Conservation (phyloP, 2,797 vertebrate species). For the Naso thynnoides region DNA sequence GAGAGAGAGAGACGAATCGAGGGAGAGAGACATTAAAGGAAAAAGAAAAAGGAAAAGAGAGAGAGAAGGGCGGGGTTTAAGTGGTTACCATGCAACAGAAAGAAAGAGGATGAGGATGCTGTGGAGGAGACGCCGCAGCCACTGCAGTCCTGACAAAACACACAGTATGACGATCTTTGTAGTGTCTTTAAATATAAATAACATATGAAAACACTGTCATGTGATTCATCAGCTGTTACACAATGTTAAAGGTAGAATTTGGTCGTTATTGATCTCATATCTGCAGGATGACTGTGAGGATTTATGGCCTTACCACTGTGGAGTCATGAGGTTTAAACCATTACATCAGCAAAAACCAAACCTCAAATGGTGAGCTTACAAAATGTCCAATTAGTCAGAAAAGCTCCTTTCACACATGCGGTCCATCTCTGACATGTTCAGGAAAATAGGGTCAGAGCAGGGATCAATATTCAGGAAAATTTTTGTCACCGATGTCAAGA, state of each 20-base stretch:
- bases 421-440: no score
- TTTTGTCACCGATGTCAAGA: no score
- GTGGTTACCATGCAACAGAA: conserved; percentile 56
- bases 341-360: no score
- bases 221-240: background rate
- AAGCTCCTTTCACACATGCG: no score
- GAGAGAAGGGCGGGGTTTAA: background rate
- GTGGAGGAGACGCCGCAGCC: conserved; percentile 26
- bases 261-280: background rate
- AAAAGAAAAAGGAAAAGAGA: background rate
- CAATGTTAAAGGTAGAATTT: background rate
- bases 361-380: no score
- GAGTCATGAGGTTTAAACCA: no score
- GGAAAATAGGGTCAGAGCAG: no score
- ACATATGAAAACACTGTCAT: background rate
- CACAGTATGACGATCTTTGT: background rate
- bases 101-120: conserved; percentile 10
- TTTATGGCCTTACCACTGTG: no score
- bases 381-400: no score
- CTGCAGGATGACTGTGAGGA: background rate
- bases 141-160: no score
- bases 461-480: no score
- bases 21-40: background rate
- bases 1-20: background rate
- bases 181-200: background rate